These are phyloP conservation scores for Leucoraja ocellata DNA, from an alignment of 2,797 vertebrate genomes.

Conservation along the genomic window DNA sequence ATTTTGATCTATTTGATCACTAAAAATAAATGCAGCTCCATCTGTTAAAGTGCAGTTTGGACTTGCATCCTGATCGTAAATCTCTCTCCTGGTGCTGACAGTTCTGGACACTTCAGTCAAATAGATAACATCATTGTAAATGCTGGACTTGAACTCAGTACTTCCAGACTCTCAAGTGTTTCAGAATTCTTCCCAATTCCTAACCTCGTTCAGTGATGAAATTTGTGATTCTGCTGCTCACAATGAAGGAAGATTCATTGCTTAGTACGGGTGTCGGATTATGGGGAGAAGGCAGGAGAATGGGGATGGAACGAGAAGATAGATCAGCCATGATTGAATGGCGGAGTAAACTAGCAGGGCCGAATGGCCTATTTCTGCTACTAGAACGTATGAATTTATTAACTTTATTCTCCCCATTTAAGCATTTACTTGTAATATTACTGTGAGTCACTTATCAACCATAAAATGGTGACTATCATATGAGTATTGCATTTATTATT, in stretches of 20 bases:
- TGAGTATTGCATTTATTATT: not conserved
- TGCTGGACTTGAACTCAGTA: not conserved
- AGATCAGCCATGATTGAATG: too few relatives aligned
- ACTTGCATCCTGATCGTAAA: not conserved
- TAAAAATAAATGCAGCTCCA: not conserved
- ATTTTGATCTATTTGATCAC: not conserved
- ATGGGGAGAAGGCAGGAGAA: too few relatives aligned
- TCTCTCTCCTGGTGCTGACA: not conserved
- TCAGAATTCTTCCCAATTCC: not conserved
- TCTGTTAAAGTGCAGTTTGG: slow-evolving; percentile 14
- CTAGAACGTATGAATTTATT: not conserved
- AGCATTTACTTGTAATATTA: not conserved
- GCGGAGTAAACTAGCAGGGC: too few relatives aligned
- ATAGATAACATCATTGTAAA: not conserved
- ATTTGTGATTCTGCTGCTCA: not conserved
- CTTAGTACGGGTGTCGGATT: too few relatives aligned
- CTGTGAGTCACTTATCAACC: not conserved
- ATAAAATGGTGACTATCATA: not conserved
- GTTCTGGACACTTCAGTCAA: not conserved
- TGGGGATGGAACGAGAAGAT: too few relatives aligned
- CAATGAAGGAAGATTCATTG: not conserved
- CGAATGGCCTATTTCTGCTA: too few relatives aligned
- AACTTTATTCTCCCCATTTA: too few relatives aligned
- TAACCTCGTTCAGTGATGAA: not conserved
- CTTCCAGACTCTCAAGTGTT: not conserved